Base-by-base conservation (phyloP, 92 coral and sea anemone genomes). In the Metridium senile region DNA sequence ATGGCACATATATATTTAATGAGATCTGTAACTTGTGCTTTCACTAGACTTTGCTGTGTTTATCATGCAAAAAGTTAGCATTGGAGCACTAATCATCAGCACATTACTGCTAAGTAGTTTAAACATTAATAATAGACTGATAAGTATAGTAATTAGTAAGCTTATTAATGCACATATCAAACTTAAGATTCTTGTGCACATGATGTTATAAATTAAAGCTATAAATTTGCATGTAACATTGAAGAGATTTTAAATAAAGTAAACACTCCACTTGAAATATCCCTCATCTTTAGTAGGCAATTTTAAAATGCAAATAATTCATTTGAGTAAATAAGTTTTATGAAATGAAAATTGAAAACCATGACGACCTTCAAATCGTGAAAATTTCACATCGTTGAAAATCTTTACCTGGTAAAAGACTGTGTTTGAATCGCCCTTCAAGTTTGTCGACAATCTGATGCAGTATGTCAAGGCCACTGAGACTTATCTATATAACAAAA, bases 381-480 rank as follows among this genome's bases (percentile, higher is more conserved):
- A n/a, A n/a, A n/a, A n/a, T n/a, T n/a, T n/a, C n/a, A n/a, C n/a
- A n/a, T n/a, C n/a, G n/a, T n/a, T n/a, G n/a, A 58, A 34, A 53
- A 16, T 46, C 2, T 34, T 72, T 49, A 95, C 99, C 99, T 68
- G 97, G 92, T 35, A 89, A 81, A 58, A 95, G 91, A 74, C 94
- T 91, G 74, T 86, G 78, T 51, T 87, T 91, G 78, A 95, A 93
- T 27, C 87, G 78, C 22, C 87, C 84, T 66, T 95, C 97, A 45
- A 90, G 88, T 52, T 88, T 88, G 77, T 89, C 90, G 23, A 91
- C 92, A 28, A 95, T 85, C 62, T 87, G 91, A 35, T 93, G 91
- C 31, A 95, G 84, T 26, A 95, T 77, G 67, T 89, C 99, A 83
- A 95, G 70, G 1, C 99, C 99, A 54, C 91, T 91, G 11, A 93